phyloP scores from a whole-genome alignment of 1,140 invertebrate genomes.

The Gyrodactylus salaris region DNA sequence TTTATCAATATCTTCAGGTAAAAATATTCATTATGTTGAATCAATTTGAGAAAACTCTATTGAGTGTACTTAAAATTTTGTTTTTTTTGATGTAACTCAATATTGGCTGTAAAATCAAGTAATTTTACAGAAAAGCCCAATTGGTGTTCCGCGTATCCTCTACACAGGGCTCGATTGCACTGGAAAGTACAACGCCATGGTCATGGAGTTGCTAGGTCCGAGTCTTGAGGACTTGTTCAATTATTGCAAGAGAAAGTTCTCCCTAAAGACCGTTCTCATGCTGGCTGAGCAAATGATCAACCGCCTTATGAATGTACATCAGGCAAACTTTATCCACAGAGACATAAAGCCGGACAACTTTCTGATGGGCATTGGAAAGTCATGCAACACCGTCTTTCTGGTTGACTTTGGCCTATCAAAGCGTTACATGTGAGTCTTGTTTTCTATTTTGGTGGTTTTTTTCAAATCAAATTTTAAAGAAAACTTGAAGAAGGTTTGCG shows the following conservation, averaged over 20 bases:
- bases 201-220: constrained; percentile 78
- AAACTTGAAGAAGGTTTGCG: too few relatives aligned
- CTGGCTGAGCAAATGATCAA: constrained; percentile 45
- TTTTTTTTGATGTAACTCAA: too few relatives aligned
- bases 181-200: constrained; percentile 48
- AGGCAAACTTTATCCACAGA: constrained; percentile 31
- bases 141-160: constrained; percentile 26
- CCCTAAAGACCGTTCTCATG: constrained; percentile 87
- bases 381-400: constrained; percentile 16
- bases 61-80: background rate
- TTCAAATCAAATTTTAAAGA: too few relatives aligned
- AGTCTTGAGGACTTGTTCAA: constrained; percentile 83
- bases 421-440: constrained; percentile 64
- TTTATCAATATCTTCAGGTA: constrained; percentile 46
- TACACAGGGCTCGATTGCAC: background rate
- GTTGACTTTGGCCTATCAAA: constrained; percentile 89
- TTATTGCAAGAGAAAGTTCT: constrained; percentile 71
- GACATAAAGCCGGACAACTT: constrained; percentile 23
- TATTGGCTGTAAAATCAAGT: background rate
- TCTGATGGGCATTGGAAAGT: constrained; percentile 29
- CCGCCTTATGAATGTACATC: constrained; percentile 30
- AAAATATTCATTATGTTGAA: constrained; percentile 26
- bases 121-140: background rate
- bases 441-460: too few relatives aligned
- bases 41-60: background rate